Conservation (phyloP, 2,797 vertebrate species). For the Sciurus vulgaris region DNA sequence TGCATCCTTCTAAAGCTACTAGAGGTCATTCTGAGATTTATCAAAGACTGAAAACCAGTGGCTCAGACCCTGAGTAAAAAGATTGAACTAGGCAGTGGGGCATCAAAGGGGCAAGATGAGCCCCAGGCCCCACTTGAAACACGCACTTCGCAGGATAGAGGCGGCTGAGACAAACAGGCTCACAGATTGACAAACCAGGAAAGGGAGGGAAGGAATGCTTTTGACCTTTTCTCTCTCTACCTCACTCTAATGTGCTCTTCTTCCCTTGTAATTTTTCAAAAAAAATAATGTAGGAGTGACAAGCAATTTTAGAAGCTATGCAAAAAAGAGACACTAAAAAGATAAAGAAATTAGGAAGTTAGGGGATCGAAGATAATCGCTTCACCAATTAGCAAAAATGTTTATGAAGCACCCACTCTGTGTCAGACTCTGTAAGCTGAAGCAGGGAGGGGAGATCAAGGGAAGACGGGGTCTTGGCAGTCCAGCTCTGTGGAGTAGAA, state of each 20-base stretch:
- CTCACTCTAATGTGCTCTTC: background rate
- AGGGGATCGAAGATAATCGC: background rate
- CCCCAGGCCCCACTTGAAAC: background rate
- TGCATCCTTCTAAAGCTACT: background rate
- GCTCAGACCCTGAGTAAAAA: background rate
- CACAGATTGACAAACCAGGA: background rate
- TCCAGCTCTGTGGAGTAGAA: fast-evolving
- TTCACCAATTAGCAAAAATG: background rate
- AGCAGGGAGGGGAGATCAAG: background rate
- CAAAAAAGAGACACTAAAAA: background rate
- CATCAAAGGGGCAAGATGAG: background rate
- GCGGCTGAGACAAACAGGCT: background rate
- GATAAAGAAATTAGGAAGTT: slow-evolving; percentile 7
- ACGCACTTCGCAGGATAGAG: background rate
- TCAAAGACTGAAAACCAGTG: background rate
- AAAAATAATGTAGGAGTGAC: background rate
- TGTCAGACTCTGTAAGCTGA: background rate
- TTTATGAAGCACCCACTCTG: background rate
- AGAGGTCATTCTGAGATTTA: background rate
- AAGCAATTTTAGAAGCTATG: slow-evolving; percentile 41
- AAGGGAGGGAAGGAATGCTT: slow-evolving; percentile 32
- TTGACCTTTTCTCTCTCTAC: background rate
- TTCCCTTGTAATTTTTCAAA: slow-evolving; percentile 20
- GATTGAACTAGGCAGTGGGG: background rate
- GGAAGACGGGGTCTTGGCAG: background rate